Evolutionary conservation across 2,888 invertebrate species (phyloP).

Genomic region (Xestia ashworthii): DNA sequence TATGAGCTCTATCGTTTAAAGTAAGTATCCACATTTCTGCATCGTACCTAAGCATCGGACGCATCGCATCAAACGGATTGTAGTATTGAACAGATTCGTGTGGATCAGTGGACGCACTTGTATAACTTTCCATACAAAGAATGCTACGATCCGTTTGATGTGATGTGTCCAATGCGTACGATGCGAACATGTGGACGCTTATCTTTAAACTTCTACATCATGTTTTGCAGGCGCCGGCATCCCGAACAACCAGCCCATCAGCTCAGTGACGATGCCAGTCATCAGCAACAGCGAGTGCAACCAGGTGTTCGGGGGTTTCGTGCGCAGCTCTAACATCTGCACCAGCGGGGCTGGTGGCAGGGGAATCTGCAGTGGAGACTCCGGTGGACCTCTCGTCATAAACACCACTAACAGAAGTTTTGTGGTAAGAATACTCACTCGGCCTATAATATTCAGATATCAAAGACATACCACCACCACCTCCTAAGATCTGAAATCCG

Average conservation of each 20-base stretch:
- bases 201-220: background rate
- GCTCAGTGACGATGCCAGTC: constrained; percentile 74
- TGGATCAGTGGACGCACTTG: too few species aligned
- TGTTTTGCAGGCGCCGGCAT: constrained; percentile 68
- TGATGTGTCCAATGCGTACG: too few species aligned
- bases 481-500: background rate
- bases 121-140: too few species aligned
- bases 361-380: constrained; percentile 76
- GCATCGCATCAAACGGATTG: too few species aligned
- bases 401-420: constrained; percentile 27
- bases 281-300: constrained; percentile 74
- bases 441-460: background rate
- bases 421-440: constrained; percentile 58
- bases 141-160: too few species aligned
- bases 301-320: constrained; percentile 61
- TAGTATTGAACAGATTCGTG: too few species aligned
- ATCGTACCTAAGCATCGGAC: too few species aligned
- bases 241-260: constrained; percentile 68
- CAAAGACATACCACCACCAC: background rate
- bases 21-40: too few species aligned
- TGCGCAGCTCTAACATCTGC: constrained; percentile 74
- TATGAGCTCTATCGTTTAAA: background rate
- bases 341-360: constrained; percentile 75
- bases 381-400: constrained; percentile 73
- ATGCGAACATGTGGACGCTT: too few species aligned